Evolutionary conservation across 64 coral and sea anemone genomes (phyloP).

Genomic region (Montipora foliosa): DNA sequence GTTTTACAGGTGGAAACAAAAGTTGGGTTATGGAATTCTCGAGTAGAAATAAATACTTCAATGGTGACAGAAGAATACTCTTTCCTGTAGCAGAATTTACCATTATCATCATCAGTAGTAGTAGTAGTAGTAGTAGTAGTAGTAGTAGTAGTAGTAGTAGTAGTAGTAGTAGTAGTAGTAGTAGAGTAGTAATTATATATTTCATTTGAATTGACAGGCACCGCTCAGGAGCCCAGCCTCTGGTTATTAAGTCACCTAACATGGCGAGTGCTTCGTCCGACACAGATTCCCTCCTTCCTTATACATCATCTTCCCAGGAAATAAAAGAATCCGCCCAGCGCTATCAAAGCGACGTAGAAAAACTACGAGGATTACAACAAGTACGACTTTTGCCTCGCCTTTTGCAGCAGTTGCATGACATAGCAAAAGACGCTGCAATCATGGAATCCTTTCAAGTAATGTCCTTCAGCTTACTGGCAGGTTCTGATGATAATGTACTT

Average conservation of each 20-base stretch:
- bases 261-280: not conserved
- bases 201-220: not conserved
- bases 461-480: not conserved
- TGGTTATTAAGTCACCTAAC: not conserved
- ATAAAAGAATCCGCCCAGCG: not conserved
- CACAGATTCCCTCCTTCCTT: not conserved
- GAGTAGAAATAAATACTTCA: no score
- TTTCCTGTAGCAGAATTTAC: no score
- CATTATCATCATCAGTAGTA: no score
- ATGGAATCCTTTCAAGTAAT: not conserved
- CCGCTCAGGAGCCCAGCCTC: not conserved
- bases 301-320: not conserved
- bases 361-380: not conserved
- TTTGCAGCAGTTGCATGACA: not conserved
- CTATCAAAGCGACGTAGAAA: not conserved
- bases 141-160: no score
- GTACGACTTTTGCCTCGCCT: not conserved
- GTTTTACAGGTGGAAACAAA: no score
- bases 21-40: no score
- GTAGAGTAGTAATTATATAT: no score
- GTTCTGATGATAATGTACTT: not conserved
- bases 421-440: not conserved
- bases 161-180: no score
- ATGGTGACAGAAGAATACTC: no score
- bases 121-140: no score